phyloP scores from a whole-genome alignment of 2,888 invertebrate species.

The Papilio protenor region DNA sequence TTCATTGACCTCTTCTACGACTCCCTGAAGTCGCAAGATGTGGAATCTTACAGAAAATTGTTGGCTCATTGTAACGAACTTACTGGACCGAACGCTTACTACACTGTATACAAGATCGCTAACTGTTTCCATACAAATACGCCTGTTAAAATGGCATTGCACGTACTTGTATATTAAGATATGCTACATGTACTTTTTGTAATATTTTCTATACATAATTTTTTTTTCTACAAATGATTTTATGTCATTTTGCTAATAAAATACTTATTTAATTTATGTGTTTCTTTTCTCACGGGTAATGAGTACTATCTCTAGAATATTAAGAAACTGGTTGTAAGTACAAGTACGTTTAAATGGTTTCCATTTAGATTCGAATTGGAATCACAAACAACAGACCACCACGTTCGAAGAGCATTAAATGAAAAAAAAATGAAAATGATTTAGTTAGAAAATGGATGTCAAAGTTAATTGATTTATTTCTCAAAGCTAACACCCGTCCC shows the following conservation, averaged over 20 bases:
- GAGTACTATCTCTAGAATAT: neutral
- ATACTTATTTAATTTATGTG: neutral
- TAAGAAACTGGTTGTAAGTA: no score
- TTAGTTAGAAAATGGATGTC: no score
- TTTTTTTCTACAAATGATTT: neutral
- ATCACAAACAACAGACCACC: no score
- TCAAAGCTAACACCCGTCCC: no score
- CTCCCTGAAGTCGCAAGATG: neutral
- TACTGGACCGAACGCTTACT: neutral
- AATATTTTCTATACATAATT: neutral
- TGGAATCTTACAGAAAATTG: constrained; percentile 5
- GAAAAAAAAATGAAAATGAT: no score
- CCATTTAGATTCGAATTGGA: no score
- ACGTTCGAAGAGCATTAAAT: no score
- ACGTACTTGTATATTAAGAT: constrained; percentile 7
- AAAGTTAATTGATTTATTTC: no score
- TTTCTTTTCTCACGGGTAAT: neutral
- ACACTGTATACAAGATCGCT: constrained; percentile 18
- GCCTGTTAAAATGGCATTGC: constrained; percentile 10
- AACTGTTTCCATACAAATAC: constrained; percentile 18
- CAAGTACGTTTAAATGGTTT: no score
- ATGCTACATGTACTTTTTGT: neutral
- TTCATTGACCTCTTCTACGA: constrained; percentile 4
- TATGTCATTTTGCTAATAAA: neutral
- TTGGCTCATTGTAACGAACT: constrained; percentile 8